Base-by-base conservation (phyloP, 2,888 invertebrate species). In the Agrenia bidenticulata region DNA sequence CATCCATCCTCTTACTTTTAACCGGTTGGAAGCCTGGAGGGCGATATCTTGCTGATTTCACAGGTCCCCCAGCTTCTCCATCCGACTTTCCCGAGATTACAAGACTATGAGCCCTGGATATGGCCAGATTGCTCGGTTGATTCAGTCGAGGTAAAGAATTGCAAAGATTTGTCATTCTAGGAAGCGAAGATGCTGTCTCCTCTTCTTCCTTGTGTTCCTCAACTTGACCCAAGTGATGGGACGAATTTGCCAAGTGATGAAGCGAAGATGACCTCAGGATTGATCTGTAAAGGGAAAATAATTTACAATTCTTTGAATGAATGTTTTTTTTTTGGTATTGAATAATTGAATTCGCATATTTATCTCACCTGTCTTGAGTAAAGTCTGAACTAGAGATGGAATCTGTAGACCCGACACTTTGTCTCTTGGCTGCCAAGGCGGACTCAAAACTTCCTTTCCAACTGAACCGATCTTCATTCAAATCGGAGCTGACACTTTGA, bases 401-500 rank as follows among this genome's bases (percentile, higher is more conserved):
- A 61, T 76, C 74, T n/a, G 73, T 73, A 37, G 74, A 74, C 4
- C 74, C 76, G 23, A 75, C 75, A 59, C 73, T 73, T 63, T 76
- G 76, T 51, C 76, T 56, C 54, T 93, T 92, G 1, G 91, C 90
- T 13, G 92, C 92, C 64, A 93, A 82, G 49, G 93, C 91, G n/a
- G 92, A 92, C 79, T 93, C 93, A 80, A 93, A 93, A 81, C 92
- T 92, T 74, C 93, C 93, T 69, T 92, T 85, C 93, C 93, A 93
- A 77, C 91, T 91, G 81, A 92, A 92, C 73, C 92, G 83, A 79
- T 93, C 93, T 82, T 91, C 88, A 56, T 76, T 75, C 53, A 76
- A 51, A 59, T 76, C 76, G 0, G 75, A 75, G 37, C 75, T 75
- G 19, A 76, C 73, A 58, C 73, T 73, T 9, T 74, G 74, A 57